Evolutionary conservation across 2,113 vertebrate species (phyloP).

Genomic region (Ammospiza caudacuta): DNA sequence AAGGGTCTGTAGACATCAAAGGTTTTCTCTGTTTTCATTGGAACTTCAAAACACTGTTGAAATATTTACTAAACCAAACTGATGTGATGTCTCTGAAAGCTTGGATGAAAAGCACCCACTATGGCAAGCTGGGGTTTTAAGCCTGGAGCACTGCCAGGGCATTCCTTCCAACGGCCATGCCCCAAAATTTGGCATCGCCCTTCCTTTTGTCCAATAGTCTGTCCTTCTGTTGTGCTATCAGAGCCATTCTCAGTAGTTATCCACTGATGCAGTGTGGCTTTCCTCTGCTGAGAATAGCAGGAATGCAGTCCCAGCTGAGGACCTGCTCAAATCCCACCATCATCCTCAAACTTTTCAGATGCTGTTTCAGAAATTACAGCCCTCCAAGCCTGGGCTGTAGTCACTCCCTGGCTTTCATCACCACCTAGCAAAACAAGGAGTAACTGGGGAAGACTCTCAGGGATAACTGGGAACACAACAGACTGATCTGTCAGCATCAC

Average conservation of each 20-base stretch:
- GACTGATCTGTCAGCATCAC: neutral
- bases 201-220: neutral
- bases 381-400: accelerated
- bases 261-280: neutral
- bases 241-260: neutral
- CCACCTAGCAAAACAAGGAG: neutral
- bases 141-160: neutral
- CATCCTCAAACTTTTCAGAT: neutral
- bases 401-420: neutral
- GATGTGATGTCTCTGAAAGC: neutral
- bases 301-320: neutral
- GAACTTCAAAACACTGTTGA: conserved; percentile 6
- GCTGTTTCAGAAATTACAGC: neutral
- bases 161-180: accelerated
- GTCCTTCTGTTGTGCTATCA: neutral
- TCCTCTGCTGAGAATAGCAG: neutral
- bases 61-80: conserved; percentile 38
- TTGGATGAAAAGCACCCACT: neutral
- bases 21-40: conserved; percentile 4
- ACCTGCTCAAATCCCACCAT: neutral
- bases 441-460: neutral
- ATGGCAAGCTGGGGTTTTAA: neutral
- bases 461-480: accelerated
- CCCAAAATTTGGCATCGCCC: neutral
- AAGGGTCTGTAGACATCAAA: conserved; percentile 36